These are phyloP conservation scores for Oostethus manadensis DNA, from an alignment of 2,113 vertebrate genomes.

Conservation along the genomic window DNA sequence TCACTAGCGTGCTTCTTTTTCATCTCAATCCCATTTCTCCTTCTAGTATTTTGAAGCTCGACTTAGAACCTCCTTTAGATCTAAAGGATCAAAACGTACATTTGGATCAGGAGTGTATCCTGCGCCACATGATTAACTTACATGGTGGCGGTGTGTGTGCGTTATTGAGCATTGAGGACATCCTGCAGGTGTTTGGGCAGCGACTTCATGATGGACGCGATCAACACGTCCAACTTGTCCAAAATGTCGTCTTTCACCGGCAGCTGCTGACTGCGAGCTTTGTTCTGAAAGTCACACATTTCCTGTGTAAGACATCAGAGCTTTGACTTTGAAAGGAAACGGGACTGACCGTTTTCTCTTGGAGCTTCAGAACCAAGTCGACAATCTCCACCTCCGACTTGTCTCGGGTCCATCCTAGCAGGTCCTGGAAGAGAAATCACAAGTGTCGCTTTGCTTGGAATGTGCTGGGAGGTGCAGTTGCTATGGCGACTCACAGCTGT, in stretches of 20 bases:
- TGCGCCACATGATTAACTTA: not conserved
- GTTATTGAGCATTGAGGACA: constrained; percentile 65
- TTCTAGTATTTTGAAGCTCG: no score
- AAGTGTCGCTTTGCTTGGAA: not conserved
- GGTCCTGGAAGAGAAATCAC: constrained; percentile 67
- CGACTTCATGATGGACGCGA: constrained; percentile 68
- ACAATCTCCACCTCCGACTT: constrained; percentile 93
- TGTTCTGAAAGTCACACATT: constrained; percentile 59
- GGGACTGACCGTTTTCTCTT: constrained; percentile 84
- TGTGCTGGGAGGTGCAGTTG: not conserved
- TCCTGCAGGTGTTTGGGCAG: constrained; percentile 83
- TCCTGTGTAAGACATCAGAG: not conserved
- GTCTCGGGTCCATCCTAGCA: constrained; percentile 85
- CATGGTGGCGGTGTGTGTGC: not conserved
- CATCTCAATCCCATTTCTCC: no score
- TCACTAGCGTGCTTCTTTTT: no score
- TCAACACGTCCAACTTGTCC: constrained; percentile 64
- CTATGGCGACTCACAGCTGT: constrained; percentile 73
- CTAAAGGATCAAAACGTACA: no score
- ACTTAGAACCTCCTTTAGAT: no score
- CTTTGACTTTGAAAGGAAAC: constrained; percentile 5
- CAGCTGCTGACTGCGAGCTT: constrained; percentile 77
- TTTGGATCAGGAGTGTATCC: no score
- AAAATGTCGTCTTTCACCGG: constrained; percentile 77
- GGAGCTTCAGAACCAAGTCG: constrained; percentile 88